A percentile compares a stretch with the other conserved stretches of the same genome.
Conservation (phyloP, 2,797 vertebrate genomes). For the Urophycis tenuis region DNA sequence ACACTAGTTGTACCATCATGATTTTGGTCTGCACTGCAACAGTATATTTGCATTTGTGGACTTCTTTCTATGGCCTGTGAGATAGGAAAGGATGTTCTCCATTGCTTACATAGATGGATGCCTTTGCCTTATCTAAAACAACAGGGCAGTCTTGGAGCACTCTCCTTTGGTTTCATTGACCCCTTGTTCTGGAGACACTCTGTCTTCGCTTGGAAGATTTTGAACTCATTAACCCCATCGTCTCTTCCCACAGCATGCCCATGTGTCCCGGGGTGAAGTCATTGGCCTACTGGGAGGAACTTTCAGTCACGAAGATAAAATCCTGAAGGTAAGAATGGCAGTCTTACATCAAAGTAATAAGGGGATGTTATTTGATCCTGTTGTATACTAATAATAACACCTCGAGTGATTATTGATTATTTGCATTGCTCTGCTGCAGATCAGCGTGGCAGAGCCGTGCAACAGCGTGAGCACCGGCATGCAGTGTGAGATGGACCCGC, state of each 20-base stretch:
- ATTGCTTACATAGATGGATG: no score
- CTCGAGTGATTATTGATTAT: neutral
- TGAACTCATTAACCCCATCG: neutral
- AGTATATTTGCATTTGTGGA: no score
- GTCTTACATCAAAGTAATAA: neutral
- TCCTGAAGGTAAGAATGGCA: constrained; percentile 78
- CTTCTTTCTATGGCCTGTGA: no score
- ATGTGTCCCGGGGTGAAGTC: constrained; percentile 91
- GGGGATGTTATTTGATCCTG: neutral
- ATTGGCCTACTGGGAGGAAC: constrained; percentile 92
- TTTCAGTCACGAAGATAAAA: constrained; percentile 75
- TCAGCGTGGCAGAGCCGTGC: constrained; percentile 88
- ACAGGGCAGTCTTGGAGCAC: no score
- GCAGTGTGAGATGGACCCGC: constrained; percentile 97
- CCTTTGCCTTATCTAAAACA: no score
- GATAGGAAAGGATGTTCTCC: no score
- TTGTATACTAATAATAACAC: neutral
- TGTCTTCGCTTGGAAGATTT: no score
- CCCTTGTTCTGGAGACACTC: no score
- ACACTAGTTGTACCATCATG: neutral
- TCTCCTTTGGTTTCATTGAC: no score
- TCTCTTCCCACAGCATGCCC: constrained; percentile 78
- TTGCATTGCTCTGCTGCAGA: constrained; percentile 57
- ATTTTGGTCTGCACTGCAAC: neutral
- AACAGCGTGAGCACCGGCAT: constrained; percentile 93